phyloP scores from a whole-genome alignment of 2,797 vertebrate species.

The Columba guinea region DNA sequence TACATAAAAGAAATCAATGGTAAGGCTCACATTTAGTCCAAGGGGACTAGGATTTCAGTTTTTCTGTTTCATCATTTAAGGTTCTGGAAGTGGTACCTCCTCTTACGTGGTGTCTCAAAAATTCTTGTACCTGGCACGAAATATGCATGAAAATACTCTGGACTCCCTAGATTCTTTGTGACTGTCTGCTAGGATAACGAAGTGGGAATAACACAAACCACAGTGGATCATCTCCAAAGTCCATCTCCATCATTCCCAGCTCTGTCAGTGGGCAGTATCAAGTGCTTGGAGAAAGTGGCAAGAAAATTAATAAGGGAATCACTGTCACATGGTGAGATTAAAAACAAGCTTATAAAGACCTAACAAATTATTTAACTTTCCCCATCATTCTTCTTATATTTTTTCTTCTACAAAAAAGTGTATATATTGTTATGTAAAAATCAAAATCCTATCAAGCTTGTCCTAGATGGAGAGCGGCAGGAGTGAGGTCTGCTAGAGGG shows the following conservation, averaged over 20 bases:
- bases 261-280: background rate
- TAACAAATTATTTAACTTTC: background rate
- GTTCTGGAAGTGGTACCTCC: background rate
- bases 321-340: background rate
- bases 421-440: background rate
- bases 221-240: background rate
- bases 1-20: background rate
- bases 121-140: background rate
- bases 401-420: background rate
- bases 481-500: rapidly evolving
- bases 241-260: background rate
- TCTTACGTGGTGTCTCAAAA: background rate
- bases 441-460: background rate
- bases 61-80: background rate
- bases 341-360: background rate
- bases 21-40: background rate
- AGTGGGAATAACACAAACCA: background rate
- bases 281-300: background rate
- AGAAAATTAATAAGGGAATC: background rate
- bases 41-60: background rate
- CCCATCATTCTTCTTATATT: background rate
- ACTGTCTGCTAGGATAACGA: background rate
- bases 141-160: rapidly evolving
- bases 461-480: background rate
- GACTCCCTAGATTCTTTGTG: background rate